Evolutionary conservation across 2,888 invertebrate genomes (phyloP).

Genomic region (Pelosia muscerda): DNA sequence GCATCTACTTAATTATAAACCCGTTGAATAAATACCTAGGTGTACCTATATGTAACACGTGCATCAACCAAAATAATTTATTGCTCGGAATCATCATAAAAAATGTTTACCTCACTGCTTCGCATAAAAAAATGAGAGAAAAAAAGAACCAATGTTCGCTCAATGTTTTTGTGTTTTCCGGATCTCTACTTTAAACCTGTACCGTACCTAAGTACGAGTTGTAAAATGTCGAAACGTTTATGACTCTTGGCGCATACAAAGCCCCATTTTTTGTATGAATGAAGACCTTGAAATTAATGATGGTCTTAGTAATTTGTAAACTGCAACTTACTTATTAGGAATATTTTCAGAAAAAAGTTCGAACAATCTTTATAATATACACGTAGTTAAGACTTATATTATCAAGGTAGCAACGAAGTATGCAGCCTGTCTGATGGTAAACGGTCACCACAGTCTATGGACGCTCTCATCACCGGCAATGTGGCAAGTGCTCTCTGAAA

Average conservation of each 20-base stretch:
- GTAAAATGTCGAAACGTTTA: background rate
- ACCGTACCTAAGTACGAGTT: background rate
- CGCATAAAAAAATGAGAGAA: background rate
- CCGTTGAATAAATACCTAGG: no score
- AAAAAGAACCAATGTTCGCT: background rate
- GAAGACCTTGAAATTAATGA: background rate
- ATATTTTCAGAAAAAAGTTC: background rate
- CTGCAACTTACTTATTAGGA: background rate
- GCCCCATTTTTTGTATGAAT: background rate
- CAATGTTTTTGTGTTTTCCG: slow-evolving; percentile 8
- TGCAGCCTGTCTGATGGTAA: background rate
- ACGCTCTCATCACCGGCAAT: background rate
- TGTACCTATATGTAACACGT: background rate
- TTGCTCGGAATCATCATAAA: background rate
- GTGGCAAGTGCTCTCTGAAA: background rate
- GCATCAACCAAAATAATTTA: background rate
- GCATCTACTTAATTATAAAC: no score
- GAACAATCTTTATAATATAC: background rate
- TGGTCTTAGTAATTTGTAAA: background rate
- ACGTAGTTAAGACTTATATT: no score
- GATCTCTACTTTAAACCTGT: slow-evolving; percentile 1
- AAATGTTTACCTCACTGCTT: background rate
- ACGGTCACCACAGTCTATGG: background rate
- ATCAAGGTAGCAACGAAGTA: no score
- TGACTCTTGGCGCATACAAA: background rate